Evolutionary conservation across 2,797 vertebrate genomes (phyloP), one percentile per base, ranked within the genome.

Genomic region (Emydoidea blandingii): DNA sequence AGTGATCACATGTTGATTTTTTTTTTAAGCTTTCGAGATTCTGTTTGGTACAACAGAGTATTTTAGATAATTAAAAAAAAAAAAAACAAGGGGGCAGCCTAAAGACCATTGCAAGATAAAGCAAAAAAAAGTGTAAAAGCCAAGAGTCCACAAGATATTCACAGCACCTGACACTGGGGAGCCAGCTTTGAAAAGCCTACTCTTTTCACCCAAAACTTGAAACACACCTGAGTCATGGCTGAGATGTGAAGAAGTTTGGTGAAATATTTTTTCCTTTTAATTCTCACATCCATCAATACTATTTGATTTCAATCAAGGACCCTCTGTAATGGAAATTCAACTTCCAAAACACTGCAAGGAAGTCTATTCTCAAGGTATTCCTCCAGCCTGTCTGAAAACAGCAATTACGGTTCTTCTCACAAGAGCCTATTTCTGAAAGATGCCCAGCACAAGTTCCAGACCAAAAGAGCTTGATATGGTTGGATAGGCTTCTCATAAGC

Each of bases 141-240:
- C 50, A 87, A 57, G 89, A 80, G 79, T 34, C 41, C 6, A 1
- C 8, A 2, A 0, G 0, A 53, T 4, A 82, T 52, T 19, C 49
- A 6, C 53, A 8, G 41, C 27, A 49, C 78, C 65, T 4, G 12
- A 56, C 37, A 6, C 41, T 2, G 57, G 65, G 29, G 65, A 90
- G 80, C 53, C 53, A 15, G 1, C 34, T 79, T 76, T 68, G 68
- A 12, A 54, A 7, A 21, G 18, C 47, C 62, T 5, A 0, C 53
- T 47, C 53, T 82, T 92, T 80, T 56, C 88, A 79, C 23, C 52
- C 31, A 15, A 81, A 16, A 21, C 54, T 19, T 31, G 68, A 86
- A 79, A 47, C 27, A 31, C 0, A 0, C 50, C 74, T 85, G 54
- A 11, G 37, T 2, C 0, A 0, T 59, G 47, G 44, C 79, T 54